Base-by-base conservation (phyloP, 2,113 vertebrate species). In the Lucifuga dentata region DNA sequence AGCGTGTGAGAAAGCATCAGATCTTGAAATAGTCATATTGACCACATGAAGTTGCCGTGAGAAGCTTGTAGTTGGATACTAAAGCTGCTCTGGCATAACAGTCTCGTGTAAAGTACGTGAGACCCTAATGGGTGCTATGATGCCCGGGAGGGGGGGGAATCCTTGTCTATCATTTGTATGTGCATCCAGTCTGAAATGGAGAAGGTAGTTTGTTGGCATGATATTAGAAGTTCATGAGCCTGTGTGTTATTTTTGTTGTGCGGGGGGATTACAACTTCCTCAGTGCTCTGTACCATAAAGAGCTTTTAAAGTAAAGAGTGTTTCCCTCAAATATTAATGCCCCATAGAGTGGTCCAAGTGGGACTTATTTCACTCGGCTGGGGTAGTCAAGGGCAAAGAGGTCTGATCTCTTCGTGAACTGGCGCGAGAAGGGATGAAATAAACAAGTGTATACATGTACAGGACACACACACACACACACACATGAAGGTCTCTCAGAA, bases 291-390 rank as follows among this genome's bases (percentile, higher is more conserved):
- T 65, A 71, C 53, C 73, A 79, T 75, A 76, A 85, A 88, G 78
- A 53, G 87, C 86, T 91, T 89, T 91, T 86, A 89, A 80, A 82
- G 61, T n/a, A n/a, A n/a, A n/a, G 69, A 82, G 77, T 23, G 58
- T 69, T 83, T 59, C 55, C 39, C 70, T 90, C 41, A 89, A 92
- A 89, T 91, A 92, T 92, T 89, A 73, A 91, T 92, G 86, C 59
- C 9, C 21, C 9, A 12, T 39, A 60, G 82, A 86, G 87, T 78
- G 78, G 70, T 72, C 67, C 78, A 68, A 55, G 69, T 66, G 73
- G 84, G 89, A 85, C 79, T 83, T 80, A 71, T 90, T 91, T 90
- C 88, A 90, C 41, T 33, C 39, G 65, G 78, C 61, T 10, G 60
- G 84, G 86, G 62, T 76, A 73, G 75, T 74, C 53, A 48, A 76